Evolutionary conservation across 2,888 invertebrate species (phyloP).

Genomic region (Caenorhabditis sulstoni): DNA sequence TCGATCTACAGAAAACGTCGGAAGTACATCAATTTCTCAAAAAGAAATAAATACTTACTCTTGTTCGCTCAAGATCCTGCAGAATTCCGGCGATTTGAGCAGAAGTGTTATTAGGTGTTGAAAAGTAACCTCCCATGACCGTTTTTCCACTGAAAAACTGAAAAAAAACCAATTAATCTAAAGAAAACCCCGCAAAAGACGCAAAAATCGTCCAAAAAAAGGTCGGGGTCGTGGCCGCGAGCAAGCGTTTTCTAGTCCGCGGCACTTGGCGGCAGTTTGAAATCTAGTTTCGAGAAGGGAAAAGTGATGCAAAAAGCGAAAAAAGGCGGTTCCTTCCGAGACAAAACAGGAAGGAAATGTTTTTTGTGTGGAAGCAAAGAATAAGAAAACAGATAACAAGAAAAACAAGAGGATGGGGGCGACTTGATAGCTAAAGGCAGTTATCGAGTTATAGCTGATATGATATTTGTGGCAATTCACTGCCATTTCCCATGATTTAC

Average conservation of each 20-base stretch:
- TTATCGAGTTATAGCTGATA: no score
- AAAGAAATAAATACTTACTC: conserved; percentile 19
- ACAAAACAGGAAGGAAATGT: background rate
- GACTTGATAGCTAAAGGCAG: no score
- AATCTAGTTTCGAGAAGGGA: background rate
- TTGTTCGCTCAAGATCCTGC: conserved; percentile 51
- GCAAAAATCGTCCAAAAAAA: conserved; percentile 1
- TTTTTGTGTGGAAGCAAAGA: background rate
- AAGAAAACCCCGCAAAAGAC: background rate
- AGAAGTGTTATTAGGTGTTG: conserved; percentile 21
- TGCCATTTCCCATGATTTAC: no score
- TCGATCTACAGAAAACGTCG: conserved; percentile 58
- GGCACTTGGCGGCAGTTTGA: background rate
- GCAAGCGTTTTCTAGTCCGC: background rate
- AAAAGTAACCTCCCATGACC: conserved; percentile 45
- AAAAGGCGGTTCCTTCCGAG: background rate
- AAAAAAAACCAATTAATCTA: background rate
- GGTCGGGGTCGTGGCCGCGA: background rate
- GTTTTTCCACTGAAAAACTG: no score
- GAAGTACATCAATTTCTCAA: background rate
- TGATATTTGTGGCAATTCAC: no score
- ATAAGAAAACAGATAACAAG: no score
- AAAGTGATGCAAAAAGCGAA: background rate
- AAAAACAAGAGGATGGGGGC: no score
- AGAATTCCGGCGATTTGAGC: conserved; percentile 50